A percentile compares a stretch with the other conserved stretches of the same genome.
Conservation (phyloP, 2,113 vertebrate genomes). For the Gymnobelideus leadbeateri region DNA sequence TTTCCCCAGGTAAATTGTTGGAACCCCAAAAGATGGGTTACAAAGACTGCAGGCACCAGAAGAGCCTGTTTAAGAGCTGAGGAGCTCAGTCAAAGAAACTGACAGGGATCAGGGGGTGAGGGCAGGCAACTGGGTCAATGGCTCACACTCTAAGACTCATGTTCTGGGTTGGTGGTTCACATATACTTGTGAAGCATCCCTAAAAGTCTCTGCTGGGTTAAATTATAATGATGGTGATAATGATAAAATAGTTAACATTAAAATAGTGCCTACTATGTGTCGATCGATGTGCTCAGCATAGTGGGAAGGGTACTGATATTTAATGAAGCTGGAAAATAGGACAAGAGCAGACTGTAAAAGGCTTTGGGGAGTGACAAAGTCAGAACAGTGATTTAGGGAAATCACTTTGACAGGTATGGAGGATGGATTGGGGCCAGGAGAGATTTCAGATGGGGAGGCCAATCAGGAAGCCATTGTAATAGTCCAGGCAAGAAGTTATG, state of each 20-base stretch:
- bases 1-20: neutral
- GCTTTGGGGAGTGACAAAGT: neutral
- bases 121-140: neutral
- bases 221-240: neutral
- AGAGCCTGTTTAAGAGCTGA: neutral
- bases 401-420: neutral
- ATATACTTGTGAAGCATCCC: neutral
- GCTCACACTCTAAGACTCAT: neutral
- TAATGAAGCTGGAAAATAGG: neutral
- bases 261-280: neutral
- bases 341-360: neutral
- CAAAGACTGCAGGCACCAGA: neutral
- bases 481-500: neutral
- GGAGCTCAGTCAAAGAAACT: neutral
- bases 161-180: neutral
- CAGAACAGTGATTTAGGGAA: neutral
- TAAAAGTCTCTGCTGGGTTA: neutral
- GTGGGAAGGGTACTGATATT: neutral
- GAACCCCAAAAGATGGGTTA: neutral
- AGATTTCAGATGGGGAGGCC: neutral
- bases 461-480: neutral
- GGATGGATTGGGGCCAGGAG: neutral
- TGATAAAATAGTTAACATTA: neutral
- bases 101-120: neutral
- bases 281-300: neutral